These are phyloP conservation scores for Pomacea maculata DNA, from an alignment of 1,140 invertebrate genomes.

Conservation along the genomic window DNA sequence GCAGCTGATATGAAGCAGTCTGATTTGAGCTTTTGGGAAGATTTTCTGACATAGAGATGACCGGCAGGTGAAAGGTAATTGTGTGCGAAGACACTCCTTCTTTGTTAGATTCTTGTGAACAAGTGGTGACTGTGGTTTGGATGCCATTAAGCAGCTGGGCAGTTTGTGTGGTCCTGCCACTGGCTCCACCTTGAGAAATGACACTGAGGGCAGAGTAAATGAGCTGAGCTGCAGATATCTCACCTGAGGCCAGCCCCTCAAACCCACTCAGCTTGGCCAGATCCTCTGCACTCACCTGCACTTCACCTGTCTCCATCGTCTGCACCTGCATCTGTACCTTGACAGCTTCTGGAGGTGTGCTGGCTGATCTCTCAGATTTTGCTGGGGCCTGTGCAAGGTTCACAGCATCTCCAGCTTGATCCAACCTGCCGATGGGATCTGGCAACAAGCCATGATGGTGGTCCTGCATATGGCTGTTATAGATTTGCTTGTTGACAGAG, in stretches of 20 bases:
- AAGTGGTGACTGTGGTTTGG: slow-evolving; percentile 42
- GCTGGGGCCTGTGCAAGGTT: not conserved
- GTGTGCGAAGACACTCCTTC: slow-evolving; percentile 48
- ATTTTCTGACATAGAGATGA: not conserved
- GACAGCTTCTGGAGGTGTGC: slow-evolving; percentile 7
- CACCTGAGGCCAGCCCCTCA: slow-evolving; percentile 66
- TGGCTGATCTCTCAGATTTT: slow-evolving; percentile 2
- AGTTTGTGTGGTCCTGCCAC: not conserved
- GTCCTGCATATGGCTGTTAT: slow-evolving; percentile 69
- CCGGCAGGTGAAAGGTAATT: slow-evolving; percentile 49
- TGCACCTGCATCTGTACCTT: slow-evolving; percentile 47
- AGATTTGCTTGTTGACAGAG: slow-evolving; percentile 72
- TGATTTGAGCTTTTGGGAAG: no score
- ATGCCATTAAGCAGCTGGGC: slow-evolving; percentile 34
- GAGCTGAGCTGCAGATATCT: slow-evolving; percentile 69
- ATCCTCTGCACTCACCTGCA: slow-evolving; percentile 47
- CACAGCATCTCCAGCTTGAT: not conserved
- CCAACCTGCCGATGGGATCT: not conserved
- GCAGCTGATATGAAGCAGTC: no score
- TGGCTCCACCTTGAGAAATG: slow-evolving; percentile 41
- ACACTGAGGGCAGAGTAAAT: slow-evolving; percentile 70
- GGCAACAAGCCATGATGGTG: slow-evolving; percentile 69
- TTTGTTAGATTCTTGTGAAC: slow-evolving; percentile 22
- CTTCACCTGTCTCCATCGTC: slow-evolving; percentile 39
- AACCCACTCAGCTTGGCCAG: slow-evolving; percentile 41